Evolutionary conservation across 1,140 invertebrate genomes (phyloP).

Genomic region (Trissolcus basalis): DNA sequence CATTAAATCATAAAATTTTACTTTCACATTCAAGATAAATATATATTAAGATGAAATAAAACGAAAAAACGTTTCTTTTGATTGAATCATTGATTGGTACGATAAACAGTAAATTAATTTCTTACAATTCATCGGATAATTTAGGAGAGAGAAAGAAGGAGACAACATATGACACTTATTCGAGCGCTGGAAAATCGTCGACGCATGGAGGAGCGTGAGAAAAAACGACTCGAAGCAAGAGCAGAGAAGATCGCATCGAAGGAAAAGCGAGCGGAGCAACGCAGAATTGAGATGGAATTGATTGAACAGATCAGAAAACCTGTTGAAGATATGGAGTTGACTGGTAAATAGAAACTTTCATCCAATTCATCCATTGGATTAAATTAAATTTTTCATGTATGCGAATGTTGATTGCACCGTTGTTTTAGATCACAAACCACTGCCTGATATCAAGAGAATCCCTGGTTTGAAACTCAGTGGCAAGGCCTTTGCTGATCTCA

Average conservation of each 20-base stretch:
- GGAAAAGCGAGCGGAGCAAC: constrained; percentile 89
- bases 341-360: constrained; percentile 70
- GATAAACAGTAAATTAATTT: background rate
- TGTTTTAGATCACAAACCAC: constrained; percentile 79
- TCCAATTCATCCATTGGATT: no score
- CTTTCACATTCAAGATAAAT: no score
- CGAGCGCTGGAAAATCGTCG: constrained; percentile 90
- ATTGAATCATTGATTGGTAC: background rate
- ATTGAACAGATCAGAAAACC: constrained; percentile 90
- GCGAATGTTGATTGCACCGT: no score
- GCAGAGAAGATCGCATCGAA: constrained; percentile 86
- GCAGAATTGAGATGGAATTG: constrained; percentile 89
- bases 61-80: no score
- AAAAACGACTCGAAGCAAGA: constrained; percentile 86
- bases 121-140: constrained; percentile 5
- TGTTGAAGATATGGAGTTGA: constrained; percentile 88
- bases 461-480: constrained; percentile 88
- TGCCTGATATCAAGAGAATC: constrained; percentile 87
- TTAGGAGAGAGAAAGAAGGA: constrained; percentile 91
- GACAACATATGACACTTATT: constrained; percentile 92
- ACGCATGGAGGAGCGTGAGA: constrained; percentile 91
- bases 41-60: no score
- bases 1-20: background rate
- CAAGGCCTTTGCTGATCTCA: constrained; percentile 91
- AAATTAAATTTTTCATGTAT: no score